Base-by-base conservation (phyloP, 2,113 vertebrate species). In the Nothocercus julius region DNA sequence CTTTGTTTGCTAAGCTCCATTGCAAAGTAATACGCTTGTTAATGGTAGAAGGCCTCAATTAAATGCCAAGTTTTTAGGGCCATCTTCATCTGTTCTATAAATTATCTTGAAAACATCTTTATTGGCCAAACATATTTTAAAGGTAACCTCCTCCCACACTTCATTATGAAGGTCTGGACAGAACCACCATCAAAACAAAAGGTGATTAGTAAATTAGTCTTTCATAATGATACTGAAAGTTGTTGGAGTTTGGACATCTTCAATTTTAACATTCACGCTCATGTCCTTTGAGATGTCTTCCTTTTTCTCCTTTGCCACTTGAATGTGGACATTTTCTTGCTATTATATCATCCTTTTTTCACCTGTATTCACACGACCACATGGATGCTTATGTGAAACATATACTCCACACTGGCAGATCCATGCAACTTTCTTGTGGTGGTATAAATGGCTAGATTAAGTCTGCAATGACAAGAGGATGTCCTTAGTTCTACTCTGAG, bases 1-100 rank as follows among this genome's bases (percentile, higher is more conserved):
- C 51, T 66, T 93, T 59, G 49, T 93, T 92, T 91, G 96, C 53
- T 86, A 89, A 96, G 94, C 73, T 72, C 84, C 93, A 87, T 74
- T 97, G 90, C 94, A 92, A 93, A 96, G 85, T 93, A 97, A 97
- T 97, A 90, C 11, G 79, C 96, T 83, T 94, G 47, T 95, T 94
- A 97, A 97, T 93, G 93, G 84, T 62, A 92, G 67, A 95, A 82
- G 14, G 16, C 81, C 54, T 96, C 93, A 95, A 74, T 97, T 96
- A 96, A 96, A 91, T 59, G 63, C 92, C 70, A 7, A 73, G 78
- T 89, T 75, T 87, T 81, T 85, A 72, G 72, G 82, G 96, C 81
- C n/a, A 68, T 92, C 67, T 96, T 93, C 87, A 75, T 67, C 82
- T 97, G 62, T 93, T 95, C 89, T 76, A 53, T 90, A 95, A 94